Base-by-base conservation (phyloP, 2,888 invertebrate species). In the Parochlus steinenii region DNA sequence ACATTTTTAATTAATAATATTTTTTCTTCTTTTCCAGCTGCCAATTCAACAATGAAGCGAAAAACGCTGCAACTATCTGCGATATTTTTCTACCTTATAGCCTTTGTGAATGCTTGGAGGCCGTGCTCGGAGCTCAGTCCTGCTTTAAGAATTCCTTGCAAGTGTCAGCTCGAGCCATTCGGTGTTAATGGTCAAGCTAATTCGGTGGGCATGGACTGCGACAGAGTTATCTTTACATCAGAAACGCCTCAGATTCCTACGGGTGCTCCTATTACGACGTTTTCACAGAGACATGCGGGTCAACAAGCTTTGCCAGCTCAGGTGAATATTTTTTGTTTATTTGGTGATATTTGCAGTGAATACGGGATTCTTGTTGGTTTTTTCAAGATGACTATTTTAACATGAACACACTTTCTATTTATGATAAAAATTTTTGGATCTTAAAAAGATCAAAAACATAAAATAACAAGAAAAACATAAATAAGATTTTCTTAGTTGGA, bases 261-360 rank as follows among this genome's bases (percentile, higher is more conserved):
- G 48, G 77, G 78, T 29, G 81, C 81, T 16, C 83, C 82, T 3
- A 74, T 89, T 40, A 71, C 77, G 32, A 69, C 77, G 6, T 82
- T 81, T 56, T 74, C 75, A 39, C 87, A 87, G 53, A 65, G 74
- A 43, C 71, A 72, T 58, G 75, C 78, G 42, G 86, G 86, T 1
- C 76, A 81, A 47, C 86, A 86, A 53, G 71, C 72, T 37, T 58
- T 89, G 42, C 85, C 87, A 4, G 71, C 76, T 18, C 77, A 78
- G 63, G 76, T 78, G 46, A 52, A 30, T 15, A 33, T 33, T 19
- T 31, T 30, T 26, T 5, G 8, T 38, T 42, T n/a, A n/a, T n/a
- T n/a, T n/a, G n/a, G n/a, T n/a, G n/a, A n/a, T n/a, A n/a, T n/a
- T n/a, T n/a, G n/a, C n/a, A n/a, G n/a, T n/a, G n/a, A n/a, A n/a